Evolutionary conservation across 2,797 vertebrate genomes (phyloP).

Genomic region (Garrulus glandarius): DNA sequence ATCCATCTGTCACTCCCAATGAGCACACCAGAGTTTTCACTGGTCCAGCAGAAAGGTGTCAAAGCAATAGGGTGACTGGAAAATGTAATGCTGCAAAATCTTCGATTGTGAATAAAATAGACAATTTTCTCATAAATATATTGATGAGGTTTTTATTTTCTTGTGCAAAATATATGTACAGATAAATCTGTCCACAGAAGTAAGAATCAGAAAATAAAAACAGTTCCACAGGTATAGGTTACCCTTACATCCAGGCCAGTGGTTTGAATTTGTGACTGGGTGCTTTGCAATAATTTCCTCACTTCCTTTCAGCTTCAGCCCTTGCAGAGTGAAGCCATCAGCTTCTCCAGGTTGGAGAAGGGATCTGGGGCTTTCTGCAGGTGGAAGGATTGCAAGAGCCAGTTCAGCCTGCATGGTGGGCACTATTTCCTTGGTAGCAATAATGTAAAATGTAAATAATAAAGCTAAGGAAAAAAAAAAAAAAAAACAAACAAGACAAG

Average conservation of each 20-base stretch:
- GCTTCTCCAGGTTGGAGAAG: neutral
- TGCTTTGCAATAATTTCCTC: neutral
- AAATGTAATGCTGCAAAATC: rapidly evolving
- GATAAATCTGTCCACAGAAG: neutral
- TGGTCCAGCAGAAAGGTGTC: neutral
- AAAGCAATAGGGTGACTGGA: neutral
- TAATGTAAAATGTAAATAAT: no score
- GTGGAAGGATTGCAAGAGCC: no score
- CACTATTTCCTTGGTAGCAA: no score
- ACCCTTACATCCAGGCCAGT: neutral
- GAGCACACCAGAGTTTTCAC: neutral
- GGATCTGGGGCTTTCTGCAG: neutral
- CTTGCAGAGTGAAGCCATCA: neutral
- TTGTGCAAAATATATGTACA: neutral
- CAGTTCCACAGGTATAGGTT: neutral
- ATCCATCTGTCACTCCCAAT: neutral
- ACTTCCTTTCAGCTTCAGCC: neutral
- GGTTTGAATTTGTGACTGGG: neutral
- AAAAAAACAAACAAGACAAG: neutral
- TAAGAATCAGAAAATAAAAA: neutral
- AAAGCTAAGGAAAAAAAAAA: neutral
- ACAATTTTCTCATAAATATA: neutral
- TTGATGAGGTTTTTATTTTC: rapidly evolving
- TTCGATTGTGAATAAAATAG: rapidly evolving
- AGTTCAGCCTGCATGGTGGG: neutral